Conservation (phyloP, 2,113 vertebrate genomes). For the Synodontis membranacea region DNA sequence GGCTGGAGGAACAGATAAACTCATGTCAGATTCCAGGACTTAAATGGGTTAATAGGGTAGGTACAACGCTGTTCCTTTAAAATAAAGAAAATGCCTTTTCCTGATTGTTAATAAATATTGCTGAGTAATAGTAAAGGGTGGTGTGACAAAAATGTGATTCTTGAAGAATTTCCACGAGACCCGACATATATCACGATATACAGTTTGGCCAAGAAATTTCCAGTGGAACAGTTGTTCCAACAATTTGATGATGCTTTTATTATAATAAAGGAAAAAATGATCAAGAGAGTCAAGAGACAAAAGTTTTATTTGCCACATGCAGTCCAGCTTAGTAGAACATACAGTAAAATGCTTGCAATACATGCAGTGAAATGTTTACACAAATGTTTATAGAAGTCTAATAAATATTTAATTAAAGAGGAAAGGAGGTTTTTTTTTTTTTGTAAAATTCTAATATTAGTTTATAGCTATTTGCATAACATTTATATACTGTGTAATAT, state of each 20-base stretch:
- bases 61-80: slow-evolving; percentile 25
- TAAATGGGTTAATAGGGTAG: slow-evolving; percentile 95
- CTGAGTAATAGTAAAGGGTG: background rate
- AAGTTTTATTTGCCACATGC: too few species aligned
- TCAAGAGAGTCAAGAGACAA: too few species aligned
- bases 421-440: background rate
- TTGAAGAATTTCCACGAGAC: background rate
- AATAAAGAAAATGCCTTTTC: background rate
- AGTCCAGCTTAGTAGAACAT: too few species aligned
- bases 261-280: too few species aligned
- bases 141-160: background rate
- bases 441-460: background rate
- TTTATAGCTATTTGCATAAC: background rate
- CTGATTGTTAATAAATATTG: background rate
- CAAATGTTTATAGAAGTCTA: background rate
- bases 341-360: too few species aligned
- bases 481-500: background rate
- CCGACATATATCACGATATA: background rate
- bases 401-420: background rate
- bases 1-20: slow-evolving; percentile 97
- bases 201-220: background rate
- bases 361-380: too few species aligned
- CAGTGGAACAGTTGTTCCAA: too few species aligned
- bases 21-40: slow-evolving; percentile 90
- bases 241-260: background rate